Conservation (phyloP, 2,113 vertebrate species). For the Lamprologus speciosus region DNA sequence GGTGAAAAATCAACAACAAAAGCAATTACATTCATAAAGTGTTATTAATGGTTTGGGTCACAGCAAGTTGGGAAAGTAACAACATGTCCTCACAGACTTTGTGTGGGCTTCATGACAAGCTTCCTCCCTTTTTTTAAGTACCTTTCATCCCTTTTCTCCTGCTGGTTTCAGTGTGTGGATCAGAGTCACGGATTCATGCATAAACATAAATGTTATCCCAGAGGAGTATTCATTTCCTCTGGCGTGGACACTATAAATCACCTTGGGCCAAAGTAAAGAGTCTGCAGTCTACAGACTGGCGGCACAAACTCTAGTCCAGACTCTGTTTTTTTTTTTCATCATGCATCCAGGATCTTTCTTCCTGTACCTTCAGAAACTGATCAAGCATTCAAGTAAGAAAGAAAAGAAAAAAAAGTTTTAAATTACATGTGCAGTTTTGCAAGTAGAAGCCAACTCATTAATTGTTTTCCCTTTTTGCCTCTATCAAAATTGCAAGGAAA, state of each 20-base stretch:
- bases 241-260: conserved; percentile 40
- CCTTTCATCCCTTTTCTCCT: conserved; percentile 26
- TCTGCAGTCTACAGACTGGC: conserved; percentile 22
- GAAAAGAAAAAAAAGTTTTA: neutral
- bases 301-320: neutral
- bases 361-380: neutral
- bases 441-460: neutral
- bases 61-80: neutral
- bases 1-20: conserved; percentile 35
- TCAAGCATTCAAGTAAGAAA: neutral
- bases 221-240: conserved; percentile 23
- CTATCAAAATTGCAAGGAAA: neutral
- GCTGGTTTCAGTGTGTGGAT: neutral
- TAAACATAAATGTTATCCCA: conserved; percentile 40
- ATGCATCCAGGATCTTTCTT: neutral
- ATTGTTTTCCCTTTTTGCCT: conserved; percentile 1
- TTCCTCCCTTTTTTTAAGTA: conserved; percentile 3
- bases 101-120: conserved; percentile 26
- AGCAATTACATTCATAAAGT: conserved; percentile 13
- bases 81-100: neutral
- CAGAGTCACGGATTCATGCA: conserved; percentile 40
- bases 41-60: conserved; percentile 6
- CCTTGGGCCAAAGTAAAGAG: conserved; percentile 59
- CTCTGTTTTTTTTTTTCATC: neutral
- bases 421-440: neutral